Conservation (phyloP, 2,113 vertebrate genomes). For the Otolemur garnettii region DNA sequence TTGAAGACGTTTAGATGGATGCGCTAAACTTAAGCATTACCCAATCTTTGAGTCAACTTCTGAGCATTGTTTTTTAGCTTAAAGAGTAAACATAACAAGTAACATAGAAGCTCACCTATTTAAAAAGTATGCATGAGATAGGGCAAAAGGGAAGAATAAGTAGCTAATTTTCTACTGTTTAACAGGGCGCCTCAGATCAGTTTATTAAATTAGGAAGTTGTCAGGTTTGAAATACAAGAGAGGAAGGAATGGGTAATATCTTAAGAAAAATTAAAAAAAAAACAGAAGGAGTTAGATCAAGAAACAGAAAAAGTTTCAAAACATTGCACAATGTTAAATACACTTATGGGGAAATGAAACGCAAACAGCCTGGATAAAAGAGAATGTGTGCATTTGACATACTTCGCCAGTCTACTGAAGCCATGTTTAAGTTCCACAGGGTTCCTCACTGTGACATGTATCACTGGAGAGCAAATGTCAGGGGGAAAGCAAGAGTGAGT, state of each 20-base stretch:
- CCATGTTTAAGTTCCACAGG: not conserved
- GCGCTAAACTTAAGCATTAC: not conserved
- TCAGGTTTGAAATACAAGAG: not conserved
- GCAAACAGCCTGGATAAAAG: not conserved
- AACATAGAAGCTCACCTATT: not conserved
- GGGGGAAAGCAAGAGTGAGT: not conserved
- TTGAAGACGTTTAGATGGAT: not conserved
- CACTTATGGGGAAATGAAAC: not conserved
- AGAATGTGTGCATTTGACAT: not conserved
- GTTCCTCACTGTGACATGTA: not conserved
- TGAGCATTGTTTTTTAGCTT: not conserved
- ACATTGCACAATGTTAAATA: not conserved
- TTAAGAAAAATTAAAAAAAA: not conserved
- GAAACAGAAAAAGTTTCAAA: not conserved
- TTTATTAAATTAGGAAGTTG: not conserved
- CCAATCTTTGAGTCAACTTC: not conserved
- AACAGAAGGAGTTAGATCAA: not conserved
- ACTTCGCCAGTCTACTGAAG: not conserved
- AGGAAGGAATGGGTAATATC: not conserved
- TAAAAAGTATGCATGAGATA: not conserved
- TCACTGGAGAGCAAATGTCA: not conserved
- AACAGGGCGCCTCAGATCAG: not conserved
- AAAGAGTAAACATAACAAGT: not conserved
- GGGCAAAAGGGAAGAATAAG: not conserved
- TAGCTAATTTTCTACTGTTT: not conserved